Conservation (phyloP, 2,888 invertebrate genomes). For the Cosmopolites sordidus region DNA sequence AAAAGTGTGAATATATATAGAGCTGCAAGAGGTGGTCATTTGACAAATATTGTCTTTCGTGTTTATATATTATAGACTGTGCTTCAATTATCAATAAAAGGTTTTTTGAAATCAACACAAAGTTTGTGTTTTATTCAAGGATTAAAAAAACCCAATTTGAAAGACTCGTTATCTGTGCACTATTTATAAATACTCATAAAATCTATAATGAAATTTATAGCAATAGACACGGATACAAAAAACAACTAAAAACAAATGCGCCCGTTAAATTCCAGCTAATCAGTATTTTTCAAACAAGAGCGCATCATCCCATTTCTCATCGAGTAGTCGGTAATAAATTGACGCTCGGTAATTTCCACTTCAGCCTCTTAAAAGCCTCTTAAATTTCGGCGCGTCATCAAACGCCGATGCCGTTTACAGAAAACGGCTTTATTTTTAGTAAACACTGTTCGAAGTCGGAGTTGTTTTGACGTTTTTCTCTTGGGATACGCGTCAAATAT, state of each 20-base stretch:
- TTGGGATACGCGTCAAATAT: constrained; percentile 37
- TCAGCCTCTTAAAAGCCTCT: constrained; percentile 16
- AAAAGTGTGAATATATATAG: too few relatives aligned
- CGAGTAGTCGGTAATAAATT: constrained; percentile 15
- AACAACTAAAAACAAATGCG: not conserved
- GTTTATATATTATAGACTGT: too few relatives aligned
- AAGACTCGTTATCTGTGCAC: too few relatives aligned
- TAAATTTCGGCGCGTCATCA: constrained; percentile 20
- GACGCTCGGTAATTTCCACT: constrained; percentile 21
- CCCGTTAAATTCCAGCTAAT: constrained; percentile 2
- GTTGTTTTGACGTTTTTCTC: constrained; percentile 35
- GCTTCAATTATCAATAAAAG: too few relatives aligned
- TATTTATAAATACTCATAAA: too few relatives aligned
- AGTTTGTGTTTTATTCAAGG: too few relatives aligned
- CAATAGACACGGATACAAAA: too few relatives aligned
- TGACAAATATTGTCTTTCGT: too few relatives aligned
- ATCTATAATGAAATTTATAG: too few relatives aligned
- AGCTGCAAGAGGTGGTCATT: too few relatives aligned
- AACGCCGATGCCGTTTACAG: constrained; percentile 19
- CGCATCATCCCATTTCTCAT: constrained; percentile 5
- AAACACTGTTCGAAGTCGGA: constrained; percentile 4
- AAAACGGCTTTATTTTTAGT: constrained; percentile 33
- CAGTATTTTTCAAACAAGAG: constrained; percentile 8
- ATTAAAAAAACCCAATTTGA: too few relatives aligned
- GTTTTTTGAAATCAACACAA: too few relatives aligned